phyloP scores from a whole-genome alignment of 53 echinoderm and acorn worm genomes.

The Holothuria leucospilota region DNA sequence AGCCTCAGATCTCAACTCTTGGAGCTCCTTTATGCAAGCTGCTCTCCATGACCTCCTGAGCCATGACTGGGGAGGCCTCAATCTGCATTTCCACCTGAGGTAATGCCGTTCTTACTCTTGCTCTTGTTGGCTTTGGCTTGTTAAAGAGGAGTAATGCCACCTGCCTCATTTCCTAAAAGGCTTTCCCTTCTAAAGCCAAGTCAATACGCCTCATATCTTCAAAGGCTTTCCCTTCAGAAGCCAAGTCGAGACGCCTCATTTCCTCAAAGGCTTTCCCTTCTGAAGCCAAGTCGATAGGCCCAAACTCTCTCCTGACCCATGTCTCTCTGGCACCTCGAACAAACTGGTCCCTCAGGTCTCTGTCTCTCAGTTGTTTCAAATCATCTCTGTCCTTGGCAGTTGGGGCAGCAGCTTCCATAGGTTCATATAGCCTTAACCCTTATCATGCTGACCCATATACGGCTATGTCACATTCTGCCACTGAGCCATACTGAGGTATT shows the following conservation, averaged over 20 bases:
- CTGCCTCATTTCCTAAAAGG: not conserved
- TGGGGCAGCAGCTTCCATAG: slow-evolving; percentile 45
- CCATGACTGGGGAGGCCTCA: not conserved
- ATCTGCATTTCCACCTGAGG: not conserved
- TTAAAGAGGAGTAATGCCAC: not conserved
- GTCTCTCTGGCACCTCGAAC: not conserved
- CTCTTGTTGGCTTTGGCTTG: not conserved
- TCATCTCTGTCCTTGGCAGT: slow-evolving; percentile 26
- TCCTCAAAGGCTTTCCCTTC: not conserved
- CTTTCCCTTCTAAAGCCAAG: not conserved
- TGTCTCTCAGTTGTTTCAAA: slow-evolving; percentile 1
- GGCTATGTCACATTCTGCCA: too few species aligned
- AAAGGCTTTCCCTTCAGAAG: too few species aligned
- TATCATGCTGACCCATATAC: too few species aligned
- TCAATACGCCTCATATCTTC: slow-evolving; percentile 1
- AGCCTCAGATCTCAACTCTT: not conserved
- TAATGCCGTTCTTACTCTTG: not conserved
- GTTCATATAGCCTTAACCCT: slow-evolving; percentile 12
- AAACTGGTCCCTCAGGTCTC: not conserved
- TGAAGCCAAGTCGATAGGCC: not conserved
- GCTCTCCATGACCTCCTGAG: not conserved
- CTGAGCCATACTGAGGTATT: too few species aligned
- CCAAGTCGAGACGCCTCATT: too few species aligned
- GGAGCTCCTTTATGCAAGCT: not conserved
- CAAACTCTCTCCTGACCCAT: slow-evolving; percentile 15